Base-by-base conservation (phyloP, 2,113 vertebrate genomes). In the Jacana jacana region DNA sequence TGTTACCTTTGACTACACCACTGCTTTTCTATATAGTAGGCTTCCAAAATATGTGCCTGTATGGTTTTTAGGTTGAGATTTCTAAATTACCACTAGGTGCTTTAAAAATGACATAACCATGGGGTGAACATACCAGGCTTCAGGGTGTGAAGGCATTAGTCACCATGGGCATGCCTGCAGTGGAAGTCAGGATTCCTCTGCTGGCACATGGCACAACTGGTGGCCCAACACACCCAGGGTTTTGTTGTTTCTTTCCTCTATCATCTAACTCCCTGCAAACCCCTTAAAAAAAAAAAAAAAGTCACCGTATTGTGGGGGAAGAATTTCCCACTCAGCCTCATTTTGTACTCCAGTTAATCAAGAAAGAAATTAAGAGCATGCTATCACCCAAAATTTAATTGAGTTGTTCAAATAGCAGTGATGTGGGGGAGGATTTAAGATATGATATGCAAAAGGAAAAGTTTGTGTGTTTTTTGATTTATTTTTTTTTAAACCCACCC, bases 101-200 rank as follows among this genome's bases (percentile, higher is more conserved):
- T 87, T 96, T 79, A 72, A 51, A 92, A 91, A 79, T 97, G 78
- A 93, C 25, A 63, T 90, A 88, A 93, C 17, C 58, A 63, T 49
- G 49, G 55, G 9, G 30, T 88, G 70, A 96, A 77, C 2, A 2
- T 82, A 58, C 52, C 23, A 44, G 82, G 73, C 84, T 90, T 46
- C 60, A 93, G 88, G 85, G 75, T 49, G 69, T 73, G 93, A 80
- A 86, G 66, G 91, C 75, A 64, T 96, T 96, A 97, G 78, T 97
- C 95, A 95, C 48, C 4, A 0, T 0, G 31, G 88, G 70, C 85
- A 81, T 78, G 80, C 73, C 61, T 71, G 90, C 0, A 0, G 76
- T 86, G 55, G 11, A 77, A 68, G 69, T 48, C 89, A 86, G 49
- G 93, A 91, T 96, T 92, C 71, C 33, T 91, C 57, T 6, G 4